Evolutionary conservation across 2,113 vertebrate species (phyloP), one percentile per base, ranked within the genome.

Genomic region (Seriola quinqueradiata): DNA sequence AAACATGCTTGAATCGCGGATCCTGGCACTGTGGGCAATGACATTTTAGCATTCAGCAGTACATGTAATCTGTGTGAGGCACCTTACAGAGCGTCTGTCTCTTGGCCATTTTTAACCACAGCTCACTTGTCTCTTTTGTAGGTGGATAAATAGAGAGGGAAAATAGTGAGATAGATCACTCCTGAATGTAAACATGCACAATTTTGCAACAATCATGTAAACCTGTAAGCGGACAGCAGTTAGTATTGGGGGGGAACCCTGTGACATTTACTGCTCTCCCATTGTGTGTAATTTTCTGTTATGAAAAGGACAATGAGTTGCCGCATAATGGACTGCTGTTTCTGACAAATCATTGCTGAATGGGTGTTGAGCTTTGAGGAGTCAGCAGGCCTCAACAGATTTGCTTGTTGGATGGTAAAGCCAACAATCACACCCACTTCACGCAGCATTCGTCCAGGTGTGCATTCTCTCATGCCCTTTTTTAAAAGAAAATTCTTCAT

Each of bases 1-100:
- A 59, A 70, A 79, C 50, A 44, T 36, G 79, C 48, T 72, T 60
- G 9, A 70, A 34, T 87, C 4, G 0, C 34, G 8, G 42, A 64
- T 58, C 77, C 68, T 58, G 70, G 57, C 75, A 16, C 16, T n/a
- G 52, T 25, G 25, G 65, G 66, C 54, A 67, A 7, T 34, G 21
- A n/a, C 66, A 36, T 55, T 57, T 54, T 36, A 75, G 40, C 14
- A 64, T 66, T 64, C 16, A 59, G 65, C n/a, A 28, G n/a, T 9
- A 23, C 28, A 34, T 73, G n/a, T 50, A 72, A 75, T 61, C 23
- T 28, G 6, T 67, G 21, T 32, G 7, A 76, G 28, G 54, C 64
- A 61, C 25, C 63, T 14, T 9, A 13, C 48, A 34, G 67, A 23
- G 13, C 32, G 21, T 68, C n/a, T 67, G 50, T 28, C 10, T 65